Evolutionary conservation across 2,888 invertebrate species (phyloP).

Genomic region (Scaptomyza tumidula): DNA sequence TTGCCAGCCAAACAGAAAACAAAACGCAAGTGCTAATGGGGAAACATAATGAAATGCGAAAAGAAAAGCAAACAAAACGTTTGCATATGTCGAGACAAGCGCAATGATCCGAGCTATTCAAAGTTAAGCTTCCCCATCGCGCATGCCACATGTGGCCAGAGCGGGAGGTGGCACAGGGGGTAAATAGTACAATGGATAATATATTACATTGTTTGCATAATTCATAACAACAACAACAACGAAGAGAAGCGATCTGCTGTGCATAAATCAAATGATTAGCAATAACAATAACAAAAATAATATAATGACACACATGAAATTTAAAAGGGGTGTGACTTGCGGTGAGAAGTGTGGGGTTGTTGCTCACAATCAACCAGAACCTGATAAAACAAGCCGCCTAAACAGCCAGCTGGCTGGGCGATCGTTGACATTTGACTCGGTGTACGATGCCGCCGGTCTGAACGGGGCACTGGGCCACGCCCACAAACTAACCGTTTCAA

Average conservation of each 20-base stretch:
- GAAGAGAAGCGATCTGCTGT: constrained; percentile 44
- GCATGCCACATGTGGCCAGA: constrained; percentile 39
- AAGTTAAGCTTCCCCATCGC: constrained; percentile 46
- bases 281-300: constrained; percentile 35
- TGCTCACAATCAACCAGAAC: neutral
- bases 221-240: constrained; percentile 49
- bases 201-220: constrained; percentile 61
- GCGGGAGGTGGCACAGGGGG: neutral
- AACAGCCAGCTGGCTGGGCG: constrained; percentile 42
- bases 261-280: constrained; percentile 68
- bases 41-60: constrained; percentile 43
- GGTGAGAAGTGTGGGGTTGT: neutral
- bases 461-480: constrained; percentile 45
- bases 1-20: constrained; percentile 32
- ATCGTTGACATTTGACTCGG: constrained; percentile 75
- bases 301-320: constrained; percentile 30
- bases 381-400: neutral
- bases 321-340: constrained; percentile 7
- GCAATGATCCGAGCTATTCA: constrained; percentile 18
- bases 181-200: constrained; percentile 49
- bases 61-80: constrained; percentile 49
- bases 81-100: constrained; percentile 27
- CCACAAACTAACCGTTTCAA: constrained; percentile 32
- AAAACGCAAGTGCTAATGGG: constrained; percentile 46
- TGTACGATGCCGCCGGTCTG: neutral